Evolutionary conservation across 2,797 vertebrate species (phyloP), one percentile per base, ranked within the genome.

Genomic region (Ibycter americanus): DNA sequence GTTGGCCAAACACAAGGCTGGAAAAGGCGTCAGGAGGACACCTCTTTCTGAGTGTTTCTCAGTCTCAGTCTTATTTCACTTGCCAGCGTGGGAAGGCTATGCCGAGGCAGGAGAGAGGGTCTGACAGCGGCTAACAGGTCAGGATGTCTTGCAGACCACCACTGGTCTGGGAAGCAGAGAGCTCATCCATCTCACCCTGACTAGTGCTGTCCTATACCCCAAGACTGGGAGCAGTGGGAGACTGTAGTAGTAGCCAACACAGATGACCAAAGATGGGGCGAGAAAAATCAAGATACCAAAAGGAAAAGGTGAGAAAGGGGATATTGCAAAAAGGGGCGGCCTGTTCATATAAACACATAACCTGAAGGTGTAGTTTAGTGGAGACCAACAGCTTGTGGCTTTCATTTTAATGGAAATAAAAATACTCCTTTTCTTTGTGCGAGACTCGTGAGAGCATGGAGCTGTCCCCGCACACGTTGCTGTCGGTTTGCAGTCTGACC

Each of bases 221-320:
- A 58, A 67, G 51, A n/a, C 0, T 3, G 5, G 65, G 29, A 47
- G 10, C 11, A 62, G 15, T 1, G 1, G 13, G 12, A 13, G 6
- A 3, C 21, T 58, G 83, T 31, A 61, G 25, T 9, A 55, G 31
- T 3, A 61, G 31, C 26, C 32, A 25, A 29, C 4, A 8, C 7
- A 23, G 46, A 31, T 23, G 20, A 44, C 14, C 34, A 32, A 66
- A 82, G 1, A 1, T 11, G 5, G 3, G 12, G 21, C 0, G 2
- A 55, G 31, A 76, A 89, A 86, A 83, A 22, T 10, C 20, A 31
- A 58, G 23, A 19, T 11, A 40, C 29, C 9, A 56, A 22, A 19
- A 44, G 34, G 15, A 81, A 26, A 80, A 34, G 27, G 44, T 36
- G 47, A 31, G 55, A 19, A 76, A 72, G 42, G 36, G 2, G 7